These are phyloP conservation scores for Cylloceria caligata DNA, from an alignment of 2,888 invertebrate species.

Conservation along the genomic window DNA sequence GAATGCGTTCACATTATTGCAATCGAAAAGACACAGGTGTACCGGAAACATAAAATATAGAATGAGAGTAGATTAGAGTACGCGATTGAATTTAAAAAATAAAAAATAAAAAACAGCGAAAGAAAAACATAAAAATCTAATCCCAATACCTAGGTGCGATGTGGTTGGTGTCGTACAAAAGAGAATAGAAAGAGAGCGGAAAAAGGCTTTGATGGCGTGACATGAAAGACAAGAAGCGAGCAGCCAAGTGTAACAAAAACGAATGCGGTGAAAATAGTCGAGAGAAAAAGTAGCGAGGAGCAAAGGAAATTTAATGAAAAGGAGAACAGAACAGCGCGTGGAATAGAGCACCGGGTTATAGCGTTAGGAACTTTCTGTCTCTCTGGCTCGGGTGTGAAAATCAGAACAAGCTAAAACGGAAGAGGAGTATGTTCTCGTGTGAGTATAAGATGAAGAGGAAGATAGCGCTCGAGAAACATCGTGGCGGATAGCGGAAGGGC, in stretches of 20 bases:
- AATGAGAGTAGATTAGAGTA: not conserved
- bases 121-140: slow-evolving; percentile 49
- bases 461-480: not conserved
- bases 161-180: slow-evolving; percentile 8
- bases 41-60: slow-evolving; percentile 29
- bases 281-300: slow-evolving; percentile 15
- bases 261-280: slow-evolving; percentile 1
- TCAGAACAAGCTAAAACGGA: slow-evolving; percentile 10
- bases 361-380: slow-evolving; percentile 27
- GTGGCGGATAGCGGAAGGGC: not conserved
- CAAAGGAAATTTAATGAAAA: slow-evolving; percentile 44
- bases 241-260: not conserved
- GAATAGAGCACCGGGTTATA: not conserved
- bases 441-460: slow-evolving; percentile 4
- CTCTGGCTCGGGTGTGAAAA: slow-evolving; percentile 13
- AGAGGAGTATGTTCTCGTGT: not conserved
- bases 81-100: slow-evolving; percentile 25
- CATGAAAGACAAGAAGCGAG: slow-evolving; percentile 27
- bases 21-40: slow-evolving; percentile 21
- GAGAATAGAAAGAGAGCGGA: not conserved
- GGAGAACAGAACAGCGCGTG: not conserved
- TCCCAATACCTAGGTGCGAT: not conserved
- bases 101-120: no score
- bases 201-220: slow-evolving; percentile 13
- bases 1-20: slow-evolving; percentile 27